phyloP scores from a whole-genome alignment of 2,888 invertebrate species.

The Polydrusus pterygomalis region DNA sequence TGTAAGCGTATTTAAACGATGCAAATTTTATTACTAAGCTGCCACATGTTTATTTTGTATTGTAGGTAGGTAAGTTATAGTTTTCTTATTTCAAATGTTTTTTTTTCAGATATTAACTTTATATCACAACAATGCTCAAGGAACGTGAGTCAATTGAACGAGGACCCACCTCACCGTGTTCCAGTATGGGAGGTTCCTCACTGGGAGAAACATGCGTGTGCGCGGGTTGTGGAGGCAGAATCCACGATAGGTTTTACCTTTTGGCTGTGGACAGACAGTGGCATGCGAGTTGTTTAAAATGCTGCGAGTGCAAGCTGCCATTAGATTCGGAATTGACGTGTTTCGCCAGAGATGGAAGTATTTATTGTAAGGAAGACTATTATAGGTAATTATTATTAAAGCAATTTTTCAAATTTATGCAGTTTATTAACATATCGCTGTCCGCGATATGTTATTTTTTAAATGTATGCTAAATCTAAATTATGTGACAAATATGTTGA shows the following conservation, averaged over 20 bases:
- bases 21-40: too few species aligned
- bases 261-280: constrained; percentile 92
- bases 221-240: constrained; percentile 79
- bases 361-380: constrained; percentile 96
- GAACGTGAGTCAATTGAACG: constrained; percentile 78
- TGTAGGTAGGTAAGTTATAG: too few species aligned
- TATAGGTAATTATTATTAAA: constrained; percentile 80
- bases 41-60: too few species aligned
- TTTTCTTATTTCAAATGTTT: not conserved
- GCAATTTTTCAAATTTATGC: not conserved
- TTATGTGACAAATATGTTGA: too few species aligned
- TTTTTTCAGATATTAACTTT: constrained; percentile 10
- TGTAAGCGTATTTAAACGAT: too few species aligned
- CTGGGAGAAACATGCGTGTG: constrained; percentile 71
- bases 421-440: too few species aligned
- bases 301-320: constrained; percentile 89
- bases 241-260: constrained; percentile 81
- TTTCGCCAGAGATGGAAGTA: constrained; percentile 91
- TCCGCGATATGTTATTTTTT: too few species aligned
- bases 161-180: constrained; percentile 70
- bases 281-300: constrained; percentile 90
- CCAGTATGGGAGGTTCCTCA: constrained; percentile 70
- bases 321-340: constrained; percentile 92
- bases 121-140: constrained; percentile 76
- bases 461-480: too few species aligned